Conservation (phyloP, 2,888 invertebrate species). For the Caenorhabditis japonica region DNA sequence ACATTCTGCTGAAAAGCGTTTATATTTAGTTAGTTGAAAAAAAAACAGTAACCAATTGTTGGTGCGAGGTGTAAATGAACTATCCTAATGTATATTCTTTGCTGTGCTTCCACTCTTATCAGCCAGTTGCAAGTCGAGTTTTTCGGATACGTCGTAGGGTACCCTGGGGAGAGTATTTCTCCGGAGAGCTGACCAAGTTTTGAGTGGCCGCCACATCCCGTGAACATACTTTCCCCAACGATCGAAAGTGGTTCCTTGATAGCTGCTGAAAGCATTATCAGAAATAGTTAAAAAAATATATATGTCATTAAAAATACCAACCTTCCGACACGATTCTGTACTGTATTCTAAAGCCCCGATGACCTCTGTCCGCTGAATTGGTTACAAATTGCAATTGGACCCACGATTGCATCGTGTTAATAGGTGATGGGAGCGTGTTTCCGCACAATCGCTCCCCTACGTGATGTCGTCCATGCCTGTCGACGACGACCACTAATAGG, state of each 20-base stretch:
- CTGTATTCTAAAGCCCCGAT: constrained; percentile 62
- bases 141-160: constrained; percentile 77
- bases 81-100: constrained; percentile 78
- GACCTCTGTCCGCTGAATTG: constrained; percentile 18
- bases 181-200: constrained; percentile 62
- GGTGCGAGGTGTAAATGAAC: constrained; percentile 78
- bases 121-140: constrained; percentile 79
- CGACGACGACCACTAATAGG: constrained; percentile 68
- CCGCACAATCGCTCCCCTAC: constrained; percentile 68
- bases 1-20: constrained; percentile 78
- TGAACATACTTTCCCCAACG: constrained; percentile 32
- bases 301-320: not conserved
- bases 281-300: not conserved
- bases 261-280: constrained; percentile 44
- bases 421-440: constrained; percentile 41
- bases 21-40: not conserved
- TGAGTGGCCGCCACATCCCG: constrained; percentile 56
- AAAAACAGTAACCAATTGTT: constrained; percentile 61
- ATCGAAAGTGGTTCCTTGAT: constrained; percentile 54
- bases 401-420: constrained; percentile 67
- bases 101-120: constrained; percentile 78
- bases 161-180: constrained; percentile 78
- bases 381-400: constrained; percentile 58
- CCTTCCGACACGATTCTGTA: constrained; percentile 73
- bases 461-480: constrained; percentile 64